Base-by-base conservation (phyloP, 2,888 invertebrate species). In the Leptogaster cylindrica region DNA sequence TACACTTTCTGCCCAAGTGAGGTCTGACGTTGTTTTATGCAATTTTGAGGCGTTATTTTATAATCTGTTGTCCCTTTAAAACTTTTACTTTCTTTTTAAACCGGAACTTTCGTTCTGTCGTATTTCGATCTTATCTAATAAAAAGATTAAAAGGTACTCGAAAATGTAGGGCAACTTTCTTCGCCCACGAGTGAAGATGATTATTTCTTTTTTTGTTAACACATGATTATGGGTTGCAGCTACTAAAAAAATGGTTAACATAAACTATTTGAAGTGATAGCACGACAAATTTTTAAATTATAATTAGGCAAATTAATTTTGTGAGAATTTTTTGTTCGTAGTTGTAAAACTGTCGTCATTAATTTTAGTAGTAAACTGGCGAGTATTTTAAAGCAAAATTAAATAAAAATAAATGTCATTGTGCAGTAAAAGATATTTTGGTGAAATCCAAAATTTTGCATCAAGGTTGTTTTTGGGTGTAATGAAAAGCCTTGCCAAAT, bases 81-180 rank as follows among this genome's bases (percentile, higher is more conserved):
- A 55, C 36, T 55, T 55, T 55, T 55, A 55, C 55, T 55, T 55
- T 55, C 39, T 55, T 55, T 8, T n/a, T n/a, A n/a, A 18, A 25
- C 20, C 36, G 23, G 39, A 55, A 55, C 20, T 12, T 20, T 12
- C 1, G 14, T 12, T 39, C 8, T 33, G 31, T 10, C 8, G 3
- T 25, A 55, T n/a, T 10, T 12, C 4, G 12, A 14, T 12, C 33
- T 55, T 55, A 55, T 55, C 39, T 36, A 55, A 55, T 55, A 23
- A n/a, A n/a, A n/a, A n/a, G n/a, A n/a, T n/a, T n/a, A n/a, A n/a
- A n/a, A n/a, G n/a, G n/a, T n/a, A n/a, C n/a, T n/a, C n/a, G n/a
- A n/a, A n/a, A n/a, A n/a, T n/a, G n/a, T n/a, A n/a, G n/a, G n/a
- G n/a, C n/a, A n/a, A n/a, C n/a, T n/a, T n/a, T n/a, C n/a, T n/a